Evolutionary conservation across 2,113 vertebrate species (phyloP).

Genomic region (Odocoileus virginianus): DNA sequence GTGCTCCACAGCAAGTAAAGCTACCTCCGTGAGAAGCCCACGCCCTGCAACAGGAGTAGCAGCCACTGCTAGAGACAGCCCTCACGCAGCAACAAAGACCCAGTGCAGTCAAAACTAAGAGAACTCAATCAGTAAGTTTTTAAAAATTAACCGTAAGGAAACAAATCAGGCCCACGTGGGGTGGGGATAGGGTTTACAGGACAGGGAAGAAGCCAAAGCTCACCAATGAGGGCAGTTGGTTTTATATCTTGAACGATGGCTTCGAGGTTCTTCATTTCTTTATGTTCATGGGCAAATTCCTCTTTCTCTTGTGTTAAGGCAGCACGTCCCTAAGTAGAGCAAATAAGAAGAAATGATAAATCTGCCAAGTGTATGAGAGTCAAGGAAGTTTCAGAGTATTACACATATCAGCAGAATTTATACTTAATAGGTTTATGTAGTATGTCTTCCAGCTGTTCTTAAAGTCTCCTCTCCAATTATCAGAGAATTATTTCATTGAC

Average conservation of each 20-base stretch:
- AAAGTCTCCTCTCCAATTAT: not conserved
- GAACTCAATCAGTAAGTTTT: not conserved
- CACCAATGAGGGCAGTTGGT: conserved; percentile 95
- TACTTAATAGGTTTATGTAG: not conserved
- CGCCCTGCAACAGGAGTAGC: fast-evolving
- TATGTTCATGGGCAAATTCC: conserved; percentile 90
- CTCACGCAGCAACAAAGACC: not conserved
- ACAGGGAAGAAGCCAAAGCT: not conserved
- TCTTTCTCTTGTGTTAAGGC: conserved; percentile 91
- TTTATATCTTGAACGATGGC: conserved; percentile 89
- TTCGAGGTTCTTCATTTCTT: conserved; percentile 89
- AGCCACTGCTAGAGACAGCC: not conserved
- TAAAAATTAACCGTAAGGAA: not conserved
- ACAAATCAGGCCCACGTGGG: not conserved
- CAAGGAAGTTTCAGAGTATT: not conserved
- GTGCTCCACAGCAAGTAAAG: not conserved
- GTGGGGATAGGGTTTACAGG: fast-evolving
- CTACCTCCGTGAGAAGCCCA: not conserved
- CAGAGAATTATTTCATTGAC: not conserved
- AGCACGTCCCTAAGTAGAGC: conserved; percentile 85
- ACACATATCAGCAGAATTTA: not conserved
- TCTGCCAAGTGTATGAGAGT: not conserved
- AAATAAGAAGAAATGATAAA: conserved; percentile 41
- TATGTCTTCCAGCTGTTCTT: not conserved
- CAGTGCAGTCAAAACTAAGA: not conserved